phyloP scores from a whole-genome alignment of 2,888 invertebrate species.

The Hypercompe scribonia region DNA sequence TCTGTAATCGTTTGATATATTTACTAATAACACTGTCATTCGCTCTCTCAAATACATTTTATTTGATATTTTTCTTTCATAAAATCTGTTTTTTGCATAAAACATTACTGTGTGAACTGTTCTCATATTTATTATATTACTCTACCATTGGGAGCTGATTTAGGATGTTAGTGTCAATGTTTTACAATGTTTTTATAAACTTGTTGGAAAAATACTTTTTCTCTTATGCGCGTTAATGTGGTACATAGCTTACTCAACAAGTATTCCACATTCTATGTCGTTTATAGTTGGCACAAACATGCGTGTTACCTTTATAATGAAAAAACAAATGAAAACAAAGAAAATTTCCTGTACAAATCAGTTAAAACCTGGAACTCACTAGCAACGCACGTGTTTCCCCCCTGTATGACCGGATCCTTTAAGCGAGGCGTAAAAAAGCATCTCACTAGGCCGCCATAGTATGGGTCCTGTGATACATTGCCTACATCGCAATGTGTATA shows the following conservation, averaged over 20 bases:
- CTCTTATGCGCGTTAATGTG: not conserved
- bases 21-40: slow-evolving; percentile 1
- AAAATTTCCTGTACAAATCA: not conserved
- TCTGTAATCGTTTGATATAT: not conserved
- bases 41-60: not conserved
- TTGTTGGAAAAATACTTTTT: not conserved
- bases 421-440: too few species aligned
- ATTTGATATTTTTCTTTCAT: not conserved
- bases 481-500: too few species aligned
- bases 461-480: too few species aligned
- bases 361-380: too few species aligned
- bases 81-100: not conserved
- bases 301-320: not conserved
- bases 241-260: not conserved
- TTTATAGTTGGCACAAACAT: not conserved
- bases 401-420: too few species aligned
- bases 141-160: not conserved
- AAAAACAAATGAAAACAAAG: not conserved
- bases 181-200: not conserved
- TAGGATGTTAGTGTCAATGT: not conserved
- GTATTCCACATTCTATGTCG: not conserved
- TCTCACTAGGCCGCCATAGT: too few species aligned
- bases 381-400: too few species aligned
- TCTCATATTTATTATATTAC: not conserved
- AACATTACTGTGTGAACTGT: not conserved